These are phyloP conservation scores for Daktulosphaira vitifoliae DNA, from an alignment of 1,140 invertebrate genomes.

Conservation along the genomic window DNA sequence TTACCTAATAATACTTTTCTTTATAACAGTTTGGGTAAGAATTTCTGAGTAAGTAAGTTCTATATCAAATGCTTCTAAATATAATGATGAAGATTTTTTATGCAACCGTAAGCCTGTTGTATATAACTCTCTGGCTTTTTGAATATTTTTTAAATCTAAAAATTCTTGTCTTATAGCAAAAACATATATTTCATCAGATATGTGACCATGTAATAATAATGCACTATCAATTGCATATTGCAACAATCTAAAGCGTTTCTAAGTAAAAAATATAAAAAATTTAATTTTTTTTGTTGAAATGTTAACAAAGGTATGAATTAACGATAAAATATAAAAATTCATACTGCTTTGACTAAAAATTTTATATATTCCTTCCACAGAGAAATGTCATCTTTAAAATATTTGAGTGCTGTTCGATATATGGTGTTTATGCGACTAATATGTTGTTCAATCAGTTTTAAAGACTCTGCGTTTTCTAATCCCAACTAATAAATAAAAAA, in stretches of 20 bases:
- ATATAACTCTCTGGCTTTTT: conserved; percentile 17
- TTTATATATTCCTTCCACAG: conserved; percentile 19
- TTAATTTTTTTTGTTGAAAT: too few species aligned
- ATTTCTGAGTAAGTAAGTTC: conserved; percentile 13
- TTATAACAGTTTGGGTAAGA: background rate
- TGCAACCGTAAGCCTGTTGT: background rate
- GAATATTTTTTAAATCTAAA: conserved; percentile 6
- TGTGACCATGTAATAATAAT: conserved; percentile 20
- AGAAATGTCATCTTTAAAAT: conserved; percentile 9
- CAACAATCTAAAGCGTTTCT: background rate
- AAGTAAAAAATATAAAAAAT: background rate
- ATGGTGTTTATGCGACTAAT: background rate
- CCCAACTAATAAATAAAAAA: background rate
- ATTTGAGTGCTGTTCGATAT: conserved; percentile 8
- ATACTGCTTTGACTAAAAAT: conserved; percentile 7
- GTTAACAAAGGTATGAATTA: too few species aligned
- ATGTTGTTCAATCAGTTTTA: background rate
- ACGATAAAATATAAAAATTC: too few species aligned
- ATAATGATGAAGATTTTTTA: conserved; percentile 15
- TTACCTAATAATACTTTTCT: background rate
- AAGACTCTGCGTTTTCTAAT: background rate
- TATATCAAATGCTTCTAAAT: conserved; percentile 13
- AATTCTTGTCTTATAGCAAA: conserved; percentile 13
- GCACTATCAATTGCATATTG: background rate
- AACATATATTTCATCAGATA: conserved; percentile 16